phyloP scores from a whole-genome alignment of 35 echinoderm and acorn worm species.

The Patiria miniata region DNA sequence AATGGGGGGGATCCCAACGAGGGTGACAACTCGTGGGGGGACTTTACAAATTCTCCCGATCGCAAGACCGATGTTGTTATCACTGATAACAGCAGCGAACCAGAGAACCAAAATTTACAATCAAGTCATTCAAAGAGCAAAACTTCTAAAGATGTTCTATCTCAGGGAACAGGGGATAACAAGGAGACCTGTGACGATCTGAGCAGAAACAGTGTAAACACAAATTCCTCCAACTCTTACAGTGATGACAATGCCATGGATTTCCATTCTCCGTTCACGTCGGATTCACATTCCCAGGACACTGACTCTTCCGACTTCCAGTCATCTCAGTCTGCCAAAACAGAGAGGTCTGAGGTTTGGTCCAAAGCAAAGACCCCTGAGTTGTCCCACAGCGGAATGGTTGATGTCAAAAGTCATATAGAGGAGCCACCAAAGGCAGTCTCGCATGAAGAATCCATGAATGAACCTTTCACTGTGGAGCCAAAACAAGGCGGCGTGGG shows the following conservation, averaged over 20 bases:
- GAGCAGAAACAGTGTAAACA: neutral
- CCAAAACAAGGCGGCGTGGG: neutral
- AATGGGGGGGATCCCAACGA: neutral
- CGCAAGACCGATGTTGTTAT: neutral
- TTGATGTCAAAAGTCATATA: neutral
- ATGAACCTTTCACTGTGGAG: neutral
- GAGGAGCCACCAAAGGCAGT: neutral
- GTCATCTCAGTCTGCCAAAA: neutral
- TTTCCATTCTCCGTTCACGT: slow-evolving; percentile 6
- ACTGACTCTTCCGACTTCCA: slow-evolving; percentile 1
- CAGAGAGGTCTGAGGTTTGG: neutral
- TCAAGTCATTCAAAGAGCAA: neutral
- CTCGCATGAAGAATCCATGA: neutral
- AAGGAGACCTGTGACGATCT: neutral
- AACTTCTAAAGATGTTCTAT: neutral
- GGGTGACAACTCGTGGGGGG: neutral
- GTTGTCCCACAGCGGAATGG: neutral
- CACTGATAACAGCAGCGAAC: neutral
- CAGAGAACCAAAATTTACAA: neutral
- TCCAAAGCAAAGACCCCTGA: neutral
- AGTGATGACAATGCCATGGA: neutral
- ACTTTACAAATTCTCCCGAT: neutral
- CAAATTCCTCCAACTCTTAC: slow-evolving; percentile 14
- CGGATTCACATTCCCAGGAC: neutral
- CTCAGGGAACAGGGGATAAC: too few species aligned